Evolutionary conservation across 2,113 vertebrate genomes (phyloP).

Genomic region (Neodontobutis hainanensis): DNA sequence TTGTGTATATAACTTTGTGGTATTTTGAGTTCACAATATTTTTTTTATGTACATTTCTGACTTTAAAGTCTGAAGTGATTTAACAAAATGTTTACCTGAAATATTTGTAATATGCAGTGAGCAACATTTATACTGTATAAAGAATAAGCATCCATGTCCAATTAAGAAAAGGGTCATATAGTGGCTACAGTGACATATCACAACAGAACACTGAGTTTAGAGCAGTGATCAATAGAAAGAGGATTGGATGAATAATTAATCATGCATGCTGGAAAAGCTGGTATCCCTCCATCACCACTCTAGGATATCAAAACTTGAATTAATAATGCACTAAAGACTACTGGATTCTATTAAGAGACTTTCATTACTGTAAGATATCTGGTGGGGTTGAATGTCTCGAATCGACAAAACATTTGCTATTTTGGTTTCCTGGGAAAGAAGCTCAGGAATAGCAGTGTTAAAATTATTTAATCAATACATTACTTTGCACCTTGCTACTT

Average conservation of each 20-base stretch:
- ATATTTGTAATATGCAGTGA: no score
- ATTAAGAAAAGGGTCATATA: neutral
- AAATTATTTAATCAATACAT: neutral
- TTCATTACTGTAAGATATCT: constrained; percentile 23
- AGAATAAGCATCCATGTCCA: neutral
- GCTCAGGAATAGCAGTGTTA: neutral
- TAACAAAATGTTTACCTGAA: no score
- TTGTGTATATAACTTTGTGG: neutral
- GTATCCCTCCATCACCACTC: constrained; percentile 32
- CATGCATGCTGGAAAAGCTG: constrained; percentile 32
- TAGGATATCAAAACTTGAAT: constrained; percentile 48
- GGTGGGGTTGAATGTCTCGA: constrained; percentile 16
- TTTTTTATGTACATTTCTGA: constrained; percentile 38
- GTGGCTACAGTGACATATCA: constrained; percentile 27
- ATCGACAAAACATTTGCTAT: constrained; percentile 9
- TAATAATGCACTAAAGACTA: constrained; percentile 51
- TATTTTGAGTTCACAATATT: constrained; percentile 7
- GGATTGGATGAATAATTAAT: constrained; percentile 65
- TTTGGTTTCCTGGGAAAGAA: neutral
- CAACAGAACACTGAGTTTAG: constrained; percentile 44
- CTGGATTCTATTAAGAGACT: constrained; percentile 34
- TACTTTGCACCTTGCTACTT: constrained; percentile 1
- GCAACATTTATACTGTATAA: no score
- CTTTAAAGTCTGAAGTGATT: neutral
- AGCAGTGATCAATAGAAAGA: constrained; percentile 45